Evolutionary conservation across 2,113 vertebrate species (phyloP).

Genomic region (Nothoprocta perdicaria): DNA sequence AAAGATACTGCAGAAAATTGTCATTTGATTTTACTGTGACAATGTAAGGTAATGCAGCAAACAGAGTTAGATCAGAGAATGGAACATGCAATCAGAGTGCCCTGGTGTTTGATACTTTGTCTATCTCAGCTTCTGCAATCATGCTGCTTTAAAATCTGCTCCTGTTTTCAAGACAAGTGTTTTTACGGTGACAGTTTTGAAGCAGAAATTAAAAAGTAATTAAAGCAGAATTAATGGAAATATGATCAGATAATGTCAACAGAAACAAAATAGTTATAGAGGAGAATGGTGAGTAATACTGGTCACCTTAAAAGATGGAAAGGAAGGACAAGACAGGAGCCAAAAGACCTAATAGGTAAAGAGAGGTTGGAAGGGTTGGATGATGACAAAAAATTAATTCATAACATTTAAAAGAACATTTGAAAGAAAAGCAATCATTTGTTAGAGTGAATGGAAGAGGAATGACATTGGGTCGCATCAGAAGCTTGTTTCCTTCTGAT

Average conservation of each 20-base stretch:
- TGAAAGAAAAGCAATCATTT: neutral
- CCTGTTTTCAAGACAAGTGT: neutral
- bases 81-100: accelerated
- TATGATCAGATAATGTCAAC: neutral
- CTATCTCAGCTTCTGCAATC: neutral
- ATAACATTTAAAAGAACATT: neutral
- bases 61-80: neutral
- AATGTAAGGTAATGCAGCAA: neutral
- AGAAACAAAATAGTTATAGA: neutral
- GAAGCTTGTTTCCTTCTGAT: neutral
- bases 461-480: neutral
- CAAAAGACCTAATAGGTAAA: neutral
- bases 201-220: neutral
- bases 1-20: neutral
- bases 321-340: neutral
- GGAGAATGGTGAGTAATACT: neutral
- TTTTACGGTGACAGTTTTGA: neutral
- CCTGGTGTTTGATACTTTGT: neutral
- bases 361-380: neutral
- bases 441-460: neutral
- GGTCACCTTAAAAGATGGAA: neutral
- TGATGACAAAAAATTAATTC: neutral
- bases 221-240: neutral
- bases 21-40: neutral
- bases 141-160: neutral